Percentiles rank a stretch among this genome's conserved stretches.
Conservation (phyloP, 2,888 invertebrate genomes). For the Pogonocherus hispidulus region DNA sequence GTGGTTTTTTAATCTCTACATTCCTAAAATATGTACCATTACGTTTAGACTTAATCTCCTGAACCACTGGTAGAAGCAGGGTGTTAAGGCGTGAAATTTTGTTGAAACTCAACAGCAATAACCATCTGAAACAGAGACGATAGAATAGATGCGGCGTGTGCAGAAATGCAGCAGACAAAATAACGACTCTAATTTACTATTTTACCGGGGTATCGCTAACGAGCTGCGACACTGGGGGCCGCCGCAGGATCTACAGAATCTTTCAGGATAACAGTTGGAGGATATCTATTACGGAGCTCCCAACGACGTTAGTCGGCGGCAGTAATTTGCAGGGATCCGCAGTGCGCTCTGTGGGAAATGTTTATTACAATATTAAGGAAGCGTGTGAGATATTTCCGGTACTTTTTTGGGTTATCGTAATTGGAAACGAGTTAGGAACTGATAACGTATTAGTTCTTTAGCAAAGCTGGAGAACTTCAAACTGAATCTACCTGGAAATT, state of each 20-base stretch:
- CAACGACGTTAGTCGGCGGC: neutral
- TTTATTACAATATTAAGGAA: constrained; percentile 6
- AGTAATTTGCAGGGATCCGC: constrained; percentile 21
- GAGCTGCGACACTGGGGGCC: constrained; percentile 56
- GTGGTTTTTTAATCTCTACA: constrained; percentile 41
- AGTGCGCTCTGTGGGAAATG: constrained; percentile 1
- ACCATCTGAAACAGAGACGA: constrained; percentile 32
- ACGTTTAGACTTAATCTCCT: constrained; percentile 38
- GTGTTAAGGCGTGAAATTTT: constrained; percentile 36
- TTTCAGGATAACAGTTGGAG: constrained; percentile 45
- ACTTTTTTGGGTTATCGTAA: neutral
- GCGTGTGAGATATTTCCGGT: neutral
- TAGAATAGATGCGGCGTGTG: constrained; percentile 25
- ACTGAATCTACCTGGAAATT: no score
- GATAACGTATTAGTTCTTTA: neutral
- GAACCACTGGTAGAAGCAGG: constrained; percentile 5
- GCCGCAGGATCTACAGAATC: constrained; percentile 52
- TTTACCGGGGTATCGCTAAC: constrained; percentile 53
- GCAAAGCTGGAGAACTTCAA: no score
- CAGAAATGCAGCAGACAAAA: constrained; percentile 44
- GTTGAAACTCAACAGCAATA: constrained; percentile 18
- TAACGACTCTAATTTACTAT: constrained; percentile 57
- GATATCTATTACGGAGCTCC: constrained; percentile 18
- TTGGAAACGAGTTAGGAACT: neutral
- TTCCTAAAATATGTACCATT: constrained; percentile 38